phyloP scores from a whole-genome alignment of 1,140 invertebrate species.

The Hormaphis cornu region DNA sequence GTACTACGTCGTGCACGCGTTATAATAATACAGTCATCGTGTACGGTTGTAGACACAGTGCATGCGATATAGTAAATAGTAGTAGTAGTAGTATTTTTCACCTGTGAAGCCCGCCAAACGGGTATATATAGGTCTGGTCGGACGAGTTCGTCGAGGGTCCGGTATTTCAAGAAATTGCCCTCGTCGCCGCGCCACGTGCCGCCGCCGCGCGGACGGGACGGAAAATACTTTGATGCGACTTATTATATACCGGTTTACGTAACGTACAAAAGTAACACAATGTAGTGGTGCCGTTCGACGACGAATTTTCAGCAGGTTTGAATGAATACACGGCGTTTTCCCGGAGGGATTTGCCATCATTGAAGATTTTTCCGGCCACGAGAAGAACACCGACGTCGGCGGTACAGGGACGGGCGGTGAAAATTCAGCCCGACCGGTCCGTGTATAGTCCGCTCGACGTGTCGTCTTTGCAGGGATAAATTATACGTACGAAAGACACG shows the following conservation, averaged over 20 bases:
- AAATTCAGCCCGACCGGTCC: no score
- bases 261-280: background rate
- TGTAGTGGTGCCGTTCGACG: no score
- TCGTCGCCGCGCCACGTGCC: conserved; percentile 4
- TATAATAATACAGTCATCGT: background rate
- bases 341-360: no score
- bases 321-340: no score
- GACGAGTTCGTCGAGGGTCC: conserved; percentile 25
- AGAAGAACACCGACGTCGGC: no score
- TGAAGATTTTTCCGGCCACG: no score
- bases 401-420: no score
- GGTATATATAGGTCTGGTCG: background rate
- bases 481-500: no score
- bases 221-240: background rate
- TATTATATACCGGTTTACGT: conserved; percentile 6
- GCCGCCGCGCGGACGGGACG: background rate
- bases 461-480: no score
- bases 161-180: conserved; percentile 32
- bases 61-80: background rate
- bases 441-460: no score
- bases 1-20: background rate
- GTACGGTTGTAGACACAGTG: background rate
- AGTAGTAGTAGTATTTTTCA: conserved; percentile 18
- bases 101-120: background rate
- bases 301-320: no score